Evolutionary conservation across 2,888 invertebrate genomes (phyloP).

Genomic region (Oscheius sp.): DNA sequence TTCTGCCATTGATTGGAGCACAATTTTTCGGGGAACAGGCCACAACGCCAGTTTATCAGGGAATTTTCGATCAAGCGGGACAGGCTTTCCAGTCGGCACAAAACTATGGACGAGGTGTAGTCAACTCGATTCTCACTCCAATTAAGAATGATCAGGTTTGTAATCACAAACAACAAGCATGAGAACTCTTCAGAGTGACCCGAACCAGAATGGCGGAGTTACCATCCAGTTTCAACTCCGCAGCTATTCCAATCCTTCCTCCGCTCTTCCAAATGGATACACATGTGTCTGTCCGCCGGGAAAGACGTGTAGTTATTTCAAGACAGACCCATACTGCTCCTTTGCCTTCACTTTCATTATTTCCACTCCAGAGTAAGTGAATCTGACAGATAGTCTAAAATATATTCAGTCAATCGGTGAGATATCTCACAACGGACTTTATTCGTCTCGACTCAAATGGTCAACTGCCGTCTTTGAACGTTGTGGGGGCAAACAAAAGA

Average conservation of each 20-base stretch:
- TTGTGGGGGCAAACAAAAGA: constrained; percentile 31
- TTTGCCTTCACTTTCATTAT: constrained; percentile 58
- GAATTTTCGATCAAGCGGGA: neutral
- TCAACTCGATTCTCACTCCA: constrained; percentile 25
- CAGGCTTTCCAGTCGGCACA: neutral
- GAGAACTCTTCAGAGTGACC: neutral
- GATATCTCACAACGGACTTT: constrained; percentile 53
- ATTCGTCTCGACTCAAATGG: constrained; percentile 47
- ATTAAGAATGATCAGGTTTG: constrained; percentile 11
- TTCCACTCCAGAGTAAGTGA: constrained; percentile 54
- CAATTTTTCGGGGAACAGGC: constrained; percentile 19
- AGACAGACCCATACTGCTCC: constrained; percentile 47
- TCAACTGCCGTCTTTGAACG: constrained; percentile 41
- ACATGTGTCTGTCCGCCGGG: constrained; percentile 53
- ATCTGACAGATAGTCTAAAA: neutral
- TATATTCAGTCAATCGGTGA: constrained; percentile 44
- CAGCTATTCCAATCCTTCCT: constrained; percentile 50
- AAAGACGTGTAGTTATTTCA: constrained; percentile 46
- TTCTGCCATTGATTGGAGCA: neutral
- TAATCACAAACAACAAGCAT: too few species aligned
- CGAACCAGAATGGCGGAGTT: constrained; percentile 30
- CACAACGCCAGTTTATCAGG: constrained; percentile 1
- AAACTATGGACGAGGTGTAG: constrained; percentile 10
- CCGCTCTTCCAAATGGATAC: constrained; percentile 47
- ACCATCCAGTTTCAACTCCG: constrained; percentile 58